These are phyloP conservation scores for Amniataba percoides DNA, from an alignment of 2,797 vertebrate species.

Conservation along the genomic window DNA sequence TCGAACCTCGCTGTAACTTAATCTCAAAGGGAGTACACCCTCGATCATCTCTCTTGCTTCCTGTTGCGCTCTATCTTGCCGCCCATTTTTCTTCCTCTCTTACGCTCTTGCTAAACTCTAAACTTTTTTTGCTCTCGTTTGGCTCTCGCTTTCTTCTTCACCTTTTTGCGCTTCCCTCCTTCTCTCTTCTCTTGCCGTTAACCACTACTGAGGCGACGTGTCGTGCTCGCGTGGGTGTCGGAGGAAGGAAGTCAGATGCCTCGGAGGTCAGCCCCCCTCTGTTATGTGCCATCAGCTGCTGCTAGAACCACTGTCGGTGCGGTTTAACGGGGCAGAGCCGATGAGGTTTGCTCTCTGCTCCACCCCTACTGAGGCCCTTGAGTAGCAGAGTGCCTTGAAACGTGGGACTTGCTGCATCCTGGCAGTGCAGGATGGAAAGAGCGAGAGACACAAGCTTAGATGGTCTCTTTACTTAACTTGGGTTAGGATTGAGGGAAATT, in stretches of 20 bases:
- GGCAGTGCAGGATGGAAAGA: slow-evolving; percentile 25
- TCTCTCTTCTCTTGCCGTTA: slow-evolving; percentile 6
- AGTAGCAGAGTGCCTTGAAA: slow-evolving; percentile 35
- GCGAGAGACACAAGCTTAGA: neutral
- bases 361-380: slow-evolving; percentile 42
- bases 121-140: neutral
- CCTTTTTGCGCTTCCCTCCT: neutral
- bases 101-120: slow-evolving; percentile 22
- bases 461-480: slow-evolving; percentile 1
- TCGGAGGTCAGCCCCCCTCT: slow-evolving; percentile 49
- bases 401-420: slow-evolving; percentile 16
- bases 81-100: neutral
- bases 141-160: slow-evolving; percentile 6
- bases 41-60: slow-evolving; percentile 58
- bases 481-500: neutral
- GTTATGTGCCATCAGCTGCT: slow-evolving; percentile 59
- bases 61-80: slow-evolving; percentile 22
- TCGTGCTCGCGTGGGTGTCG: slow-evolving; percentile 26
- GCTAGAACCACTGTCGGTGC: slow-evolving; percentile 45
- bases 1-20: slow-evolving; percentile 47
- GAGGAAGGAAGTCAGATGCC: slow-evolving; percentile 61
- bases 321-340: slow-evolving; percentile 60
- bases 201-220: slow-evolving; percentile 16
- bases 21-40: slow-evolving; percentile 41
- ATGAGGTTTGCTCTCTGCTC: slow-evolving; percentile 46